Base-by-base conservation (phyloP, 2,113 vertebrate genomes). In the Phocoena sinus region DNA sequence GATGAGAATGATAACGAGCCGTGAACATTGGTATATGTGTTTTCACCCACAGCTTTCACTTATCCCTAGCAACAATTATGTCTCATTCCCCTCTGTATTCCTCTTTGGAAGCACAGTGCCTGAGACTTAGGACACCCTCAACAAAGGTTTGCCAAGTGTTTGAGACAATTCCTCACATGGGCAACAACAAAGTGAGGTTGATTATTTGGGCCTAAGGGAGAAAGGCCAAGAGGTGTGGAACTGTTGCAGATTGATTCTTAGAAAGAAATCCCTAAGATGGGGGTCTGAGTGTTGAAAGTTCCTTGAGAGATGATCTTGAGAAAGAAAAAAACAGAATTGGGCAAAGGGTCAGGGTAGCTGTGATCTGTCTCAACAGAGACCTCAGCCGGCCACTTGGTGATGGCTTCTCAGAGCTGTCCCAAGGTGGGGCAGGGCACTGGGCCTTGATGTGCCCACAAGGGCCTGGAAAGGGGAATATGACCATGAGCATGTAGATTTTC, bases 191-290 rank as follows among this genome's bases (percentile, higher is more conserved):
- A 9, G 50, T 26, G 36, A 20, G 31, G 44, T 33, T 8, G 9
- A 11, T 5, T 15, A 44, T 12, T 20, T 26, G 79, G 53, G 20
- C 6, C n/a, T 23, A 33, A 23, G 6, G 21, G 4, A 44, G 36
- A 44, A 58, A 38, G 8, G 17, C 12, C 38, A 1, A 14, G 25
- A 11, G 2, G 10, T 1, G 13, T 8, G 8, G 47, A 14, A 8
- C 7, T n/a, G 60, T 6, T 14, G 7, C 14, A 11, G 11, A 26
- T 7, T 26, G 21, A 7, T 8, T 68, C 23, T 63, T 28, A 58
- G 62, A 47, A 33, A 18, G 70, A 36, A 38, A 20, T 33, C 8
- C 36, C 26, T 23, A 3, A 31, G 9, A 5, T 44, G 26, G 33
- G 71, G 20, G 4, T n/a, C 26, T n/a, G n/a, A 33, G 58, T 1